phyloP scores from a whole-genome alignment of 2,797 vertebrate genomes.

The Pseudocheirus occidentalis region DNA sequence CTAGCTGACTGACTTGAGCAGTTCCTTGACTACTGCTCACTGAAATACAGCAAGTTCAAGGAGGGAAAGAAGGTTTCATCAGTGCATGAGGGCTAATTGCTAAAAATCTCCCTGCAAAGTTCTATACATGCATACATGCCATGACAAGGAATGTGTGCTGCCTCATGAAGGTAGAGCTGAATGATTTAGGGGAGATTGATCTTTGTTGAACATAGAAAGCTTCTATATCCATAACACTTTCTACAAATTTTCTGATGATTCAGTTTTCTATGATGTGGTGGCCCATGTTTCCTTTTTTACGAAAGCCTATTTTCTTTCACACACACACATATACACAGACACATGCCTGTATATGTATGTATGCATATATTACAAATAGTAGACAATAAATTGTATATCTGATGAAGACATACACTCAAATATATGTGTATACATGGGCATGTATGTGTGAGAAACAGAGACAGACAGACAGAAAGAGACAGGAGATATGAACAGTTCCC shows the following conservation, averaged over 20 bases:
- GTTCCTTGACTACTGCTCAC: background rate
- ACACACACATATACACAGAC: background rate
- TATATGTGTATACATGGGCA: too few relatives aligned
- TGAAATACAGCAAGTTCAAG: background rate
- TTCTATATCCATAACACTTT: background rate
- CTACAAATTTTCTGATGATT: background rate
- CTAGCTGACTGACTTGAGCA: background rate
- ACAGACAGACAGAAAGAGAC: background rate
- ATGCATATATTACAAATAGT: background rate
- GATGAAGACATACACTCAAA: too few relatives aligned
- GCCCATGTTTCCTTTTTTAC: background rate
- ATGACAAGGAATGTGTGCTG: background rate
- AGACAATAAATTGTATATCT: background rate
- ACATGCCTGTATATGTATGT: too few relatives aligned
- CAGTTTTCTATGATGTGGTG: background rate
- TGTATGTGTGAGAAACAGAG: background rate
- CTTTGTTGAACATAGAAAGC: background rate
- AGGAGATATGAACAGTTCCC: background rate
- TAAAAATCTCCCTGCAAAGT: background rate
- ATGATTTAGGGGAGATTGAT: background rate
- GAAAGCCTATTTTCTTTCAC: background rate
- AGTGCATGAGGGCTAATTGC: background rate
- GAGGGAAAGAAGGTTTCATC: background rate
- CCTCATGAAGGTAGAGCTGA: background rate
- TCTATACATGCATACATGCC: background rate